A percentile compares a stretch with the other conserved stretches of the same genome.
These are phyloP conservation scores for Zingel zingel DNA, from an alignment of 2,113 vertebrate species.

Conservation along the genomic window DNA sequence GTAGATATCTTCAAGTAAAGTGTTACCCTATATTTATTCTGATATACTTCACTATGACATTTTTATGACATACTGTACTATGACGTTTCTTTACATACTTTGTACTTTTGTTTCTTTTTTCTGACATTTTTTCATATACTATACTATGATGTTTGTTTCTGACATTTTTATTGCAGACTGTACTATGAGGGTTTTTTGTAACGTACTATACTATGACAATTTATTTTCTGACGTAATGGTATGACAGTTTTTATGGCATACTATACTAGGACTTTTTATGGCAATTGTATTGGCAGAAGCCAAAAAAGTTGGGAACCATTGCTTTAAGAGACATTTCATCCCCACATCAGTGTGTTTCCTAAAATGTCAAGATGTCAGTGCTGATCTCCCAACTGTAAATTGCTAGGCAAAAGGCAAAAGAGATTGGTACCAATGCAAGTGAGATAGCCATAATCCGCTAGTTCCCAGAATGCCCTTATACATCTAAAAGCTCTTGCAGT, in stretches of 20 bases:
- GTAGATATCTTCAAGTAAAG: too few species aligned
- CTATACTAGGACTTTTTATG: not conserved
- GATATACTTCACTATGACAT: too few species aligned
- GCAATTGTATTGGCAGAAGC: not conserved
- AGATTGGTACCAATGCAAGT: not conserved
- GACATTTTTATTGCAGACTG: not conserved
- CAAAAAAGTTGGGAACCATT: not conserved
- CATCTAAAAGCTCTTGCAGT: constrained; percentile 9
- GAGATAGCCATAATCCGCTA: not conserved
- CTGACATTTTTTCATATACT: not conserved
- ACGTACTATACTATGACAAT: not conserved
- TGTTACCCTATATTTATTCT: too few species aligned
- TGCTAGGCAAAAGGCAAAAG: not conserved
- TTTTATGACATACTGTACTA: not conserved
- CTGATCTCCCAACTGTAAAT: not conserved
- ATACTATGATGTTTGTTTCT: not conserved
- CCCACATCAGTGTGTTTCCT: not conserved
- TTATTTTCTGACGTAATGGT: not conserved
- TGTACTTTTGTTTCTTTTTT: too few species aligned
- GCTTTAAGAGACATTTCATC: not conserved
- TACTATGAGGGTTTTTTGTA: not conserved
- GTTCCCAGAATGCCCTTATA: not conserved
- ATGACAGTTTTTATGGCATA: not conserved
- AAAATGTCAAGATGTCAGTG: too few species aligned
- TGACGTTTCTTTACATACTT: not conserved